These are phyloP conservation scores for Diachasma alloeum DNA, from an alignment of 1,140 invertebrate genomes.

Conservation along the genomic window DNA sequence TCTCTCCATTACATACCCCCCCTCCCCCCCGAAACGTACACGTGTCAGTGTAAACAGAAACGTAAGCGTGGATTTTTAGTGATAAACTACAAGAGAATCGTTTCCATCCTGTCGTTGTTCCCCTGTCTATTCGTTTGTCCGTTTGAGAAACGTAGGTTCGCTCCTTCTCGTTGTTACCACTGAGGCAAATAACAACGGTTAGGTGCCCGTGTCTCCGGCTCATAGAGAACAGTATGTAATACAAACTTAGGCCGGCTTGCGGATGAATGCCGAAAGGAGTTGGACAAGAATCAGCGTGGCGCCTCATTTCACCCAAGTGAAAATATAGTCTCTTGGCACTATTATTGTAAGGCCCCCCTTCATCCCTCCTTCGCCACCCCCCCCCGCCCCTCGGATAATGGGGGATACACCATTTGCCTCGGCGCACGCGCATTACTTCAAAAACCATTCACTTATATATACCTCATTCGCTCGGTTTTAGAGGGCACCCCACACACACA, in stretches of 20 bases:
- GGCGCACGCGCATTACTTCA: slow-evolving; percentile 42
- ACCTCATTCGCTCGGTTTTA: neutral
- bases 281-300: neutral
- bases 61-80: neutral
- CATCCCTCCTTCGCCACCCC: neutral
- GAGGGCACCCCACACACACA: neutral
- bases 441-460: neutral
- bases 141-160: neutral
- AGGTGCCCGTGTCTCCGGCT: neutral
- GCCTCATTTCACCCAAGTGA: neutral
- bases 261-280: slow-evolving; percentile 9
- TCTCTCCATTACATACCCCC: neutral
- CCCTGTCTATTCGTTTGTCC: neutral
- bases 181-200: neutral
- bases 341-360: neutral
- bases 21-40: neutral
- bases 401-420: slow-evolving; percentile 43
- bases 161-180: neutral
- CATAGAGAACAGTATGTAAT: slow-evolving; percentile 3
- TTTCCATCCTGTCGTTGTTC: neutral
- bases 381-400: neutral
- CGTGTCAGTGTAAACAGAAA: neutral
- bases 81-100: neutral
- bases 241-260: neutral
- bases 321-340: neutral